Conservation (phyloP, 1,140 invertebrate genomes). For the Eriosoma lanigerum region DNA sequence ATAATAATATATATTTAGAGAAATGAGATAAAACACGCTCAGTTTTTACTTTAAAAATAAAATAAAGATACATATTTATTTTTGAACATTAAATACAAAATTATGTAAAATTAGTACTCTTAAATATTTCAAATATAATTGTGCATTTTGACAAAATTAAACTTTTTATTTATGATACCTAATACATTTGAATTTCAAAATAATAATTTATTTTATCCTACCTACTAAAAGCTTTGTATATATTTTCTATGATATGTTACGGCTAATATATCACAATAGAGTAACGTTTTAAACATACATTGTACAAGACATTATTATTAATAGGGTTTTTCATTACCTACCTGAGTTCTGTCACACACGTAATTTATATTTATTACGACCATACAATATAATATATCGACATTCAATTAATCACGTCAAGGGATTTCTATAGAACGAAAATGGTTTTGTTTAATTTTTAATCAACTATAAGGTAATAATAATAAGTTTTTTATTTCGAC, state of each 20-base stretch:
- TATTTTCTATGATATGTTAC: background rate
- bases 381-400: slow-evolving; percentile 17
- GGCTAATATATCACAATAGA: slow-evolving; percentile 11
- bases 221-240: background rate
- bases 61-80: too few species aligned
- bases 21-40: too few species aligned
- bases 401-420: slow-evolving; percentile 25
- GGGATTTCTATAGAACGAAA: background rate
- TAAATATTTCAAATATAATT: too few species aligned
- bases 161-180: background rate
- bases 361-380: slow-evolving; percentile 30
- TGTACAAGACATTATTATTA: background rate
- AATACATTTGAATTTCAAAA: background rate
- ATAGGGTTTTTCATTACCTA: slow-evolving; percentile 22
- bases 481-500: background rate
- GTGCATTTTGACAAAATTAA: slow-evolving; percentile 12
- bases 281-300: background rate
- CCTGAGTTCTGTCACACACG: slow-evolving; percentile 15
- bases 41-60: too few species aligned
- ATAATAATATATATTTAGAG: too few species aligned
- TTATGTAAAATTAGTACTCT: too few species aligned
- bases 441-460: slow-evolving; percentile 3
- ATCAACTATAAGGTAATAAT: background rate
- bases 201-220: background rate
- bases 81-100: too few species aligned